These are phyloP conservation scores for Ostrea denselamellosa DNA, from an alignment of 1,140 invertebrate species.

Conservation along the genomic window DNA sequence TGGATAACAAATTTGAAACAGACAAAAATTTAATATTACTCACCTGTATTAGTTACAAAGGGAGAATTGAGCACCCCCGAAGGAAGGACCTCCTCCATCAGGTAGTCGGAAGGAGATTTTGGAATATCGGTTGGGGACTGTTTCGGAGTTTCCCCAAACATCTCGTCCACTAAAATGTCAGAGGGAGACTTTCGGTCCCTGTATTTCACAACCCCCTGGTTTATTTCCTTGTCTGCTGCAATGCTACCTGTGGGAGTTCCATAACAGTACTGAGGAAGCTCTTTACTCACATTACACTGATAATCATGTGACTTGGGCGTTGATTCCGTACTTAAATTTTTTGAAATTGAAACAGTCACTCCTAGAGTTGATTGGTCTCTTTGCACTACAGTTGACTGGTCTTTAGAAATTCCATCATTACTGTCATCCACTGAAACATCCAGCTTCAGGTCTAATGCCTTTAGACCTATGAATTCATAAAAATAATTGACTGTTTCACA, in stretches of 20 bases:
- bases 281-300: background rate
- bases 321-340: background rate
- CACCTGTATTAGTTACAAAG: background rate
- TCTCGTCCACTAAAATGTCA: background rate
- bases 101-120: background rate
- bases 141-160: constrained; percentile 15
- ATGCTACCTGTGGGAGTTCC: background rate
- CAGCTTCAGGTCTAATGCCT: background rate
- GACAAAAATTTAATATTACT: background rate
- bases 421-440: background rate
- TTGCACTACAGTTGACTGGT: constrained; percentile 7
- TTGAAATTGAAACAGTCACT: constrained; percentile 1
- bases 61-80: constrained; percentile 11
- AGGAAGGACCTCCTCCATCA: background rate
- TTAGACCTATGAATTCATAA: background rate
- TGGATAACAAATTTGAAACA: background rate
- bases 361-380: background rate
- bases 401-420: background rate
- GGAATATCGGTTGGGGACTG: background rate
- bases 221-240: background rate
- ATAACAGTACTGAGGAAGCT: background rate
- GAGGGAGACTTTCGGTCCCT: background rate
- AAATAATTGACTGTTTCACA: background rate
- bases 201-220: background rate
- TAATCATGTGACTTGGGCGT: background rate